A percentile compares a stretch with the other conserved stretches of the same genome.
Conservation (phyloP, 2,888 invertebrate genomes). For the Metalampra italica region DNA sequence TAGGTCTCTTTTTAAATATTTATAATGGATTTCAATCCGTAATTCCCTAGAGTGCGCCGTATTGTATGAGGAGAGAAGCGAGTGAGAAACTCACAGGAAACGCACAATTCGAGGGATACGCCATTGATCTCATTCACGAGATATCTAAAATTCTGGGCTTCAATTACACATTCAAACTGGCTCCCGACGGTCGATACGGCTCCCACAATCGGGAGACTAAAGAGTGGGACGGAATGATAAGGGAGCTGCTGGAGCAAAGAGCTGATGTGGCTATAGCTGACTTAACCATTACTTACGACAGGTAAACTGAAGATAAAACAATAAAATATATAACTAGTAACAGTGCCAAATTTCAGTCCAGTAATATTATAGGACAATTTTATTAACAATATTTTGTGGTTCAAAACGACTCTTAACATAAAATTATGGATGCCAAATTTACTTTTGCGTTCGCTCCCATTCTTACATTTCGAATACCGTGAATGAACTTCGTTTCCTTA, state of each 20-base stretch:
- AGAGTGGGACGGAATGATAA: conserved; percentile 95
- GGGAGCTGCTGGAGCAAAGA: conserved; percentile 91
- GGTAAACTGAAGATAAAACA: conserved; percentile 74
- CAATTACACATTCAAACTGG: conserved; percentile 91
- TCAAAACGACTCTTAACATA: background rate
- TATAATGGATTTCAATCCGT: conserved; percentile 11
- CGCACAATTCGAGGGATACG: conserved; percentile 96
- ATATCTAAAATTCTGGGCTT: conserved; percentile 92
- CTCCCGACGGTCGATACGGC: conserved; percentile 92
- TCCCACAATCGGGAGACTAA: conserved; percentile 88
- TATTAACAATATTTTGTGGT: conserved; percentile 60
- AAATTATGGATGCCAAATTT: conserved; percentile 1
- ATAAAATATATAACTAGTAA: too few relatives aligned
- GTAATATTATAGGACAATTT: background rate
- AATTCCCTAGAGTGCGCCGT: conserved; percentile 90
- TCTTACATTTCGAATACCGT: background rate
- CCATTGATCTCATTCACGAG: conserved; percentile 95
- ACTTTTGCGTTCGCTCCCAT: background rate
- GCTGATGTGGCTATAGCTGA: conserved; percentile 98
- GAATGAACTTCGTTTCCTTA: conserved; percentile 8
- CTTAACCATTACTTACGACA: conserved; percentile 97
- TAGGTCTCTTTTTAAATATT: background rate
- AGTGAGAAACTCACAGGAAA: conserved; percentile 91
- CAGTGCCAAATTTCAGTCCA: background rate
- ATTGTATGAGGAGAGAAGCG: conserved; percentile 95